Percentiles rank a stretch among this genome's conserved stretches.
These are phyloP conservation scores for Scatophagus argus DNA, from an alignment of 2,113 vertebrate species.

Conservation along the genomic window DNA sequence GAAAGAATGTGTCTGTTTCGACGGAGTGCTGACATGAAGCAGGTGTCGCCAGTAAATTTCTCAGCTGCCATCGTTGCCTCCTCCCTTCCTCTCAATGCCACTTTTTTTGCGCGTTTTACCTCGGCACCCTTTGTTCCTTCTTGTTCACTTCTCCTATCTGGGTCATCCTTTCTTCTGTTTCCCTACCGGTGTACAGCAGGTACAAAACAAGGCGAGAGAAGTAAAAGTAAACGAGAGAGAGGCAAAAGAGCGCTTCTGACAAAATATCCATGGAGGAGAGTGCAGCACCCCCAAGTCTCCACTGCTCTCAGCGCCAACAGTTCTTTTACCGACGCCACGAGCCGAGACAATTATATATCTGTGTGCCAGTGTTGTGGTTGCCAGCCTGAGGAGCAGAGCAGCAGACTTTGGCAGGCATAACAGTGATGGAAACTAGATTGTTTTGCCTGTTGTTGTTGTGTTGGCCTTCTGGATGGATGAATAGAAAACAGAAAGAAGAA, in stretches of 20 bases:
- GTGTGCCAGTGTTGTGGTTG: constrained; percentile 41
- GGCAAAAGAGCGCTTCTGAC: constrained; percentile 15
- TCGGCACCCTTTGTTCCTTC: constrained; percentile 20
- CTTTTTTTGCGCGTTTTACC: constrained; percentile 3
- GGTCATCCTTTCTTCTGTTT: constrained; percentile 72
- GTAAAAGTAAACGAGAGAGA: not conserved
- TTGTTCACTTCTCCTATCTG: constrained; percentile 61
- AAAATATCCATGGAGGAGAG: constrained; percentile 33
- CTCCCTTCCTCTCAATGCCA: not conserved
- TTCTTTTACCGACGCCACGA: constrained; percentile 38
- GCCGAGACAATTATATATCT: constrained; percentile 16
- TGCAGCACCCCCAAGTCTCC: constrained; percentile 43
- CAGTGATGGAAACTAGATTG: constrained; percentile 26
- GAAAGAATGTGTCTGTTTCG: constrained; percentile 45
- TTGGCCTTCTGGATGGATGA: constrained; percentile 40
- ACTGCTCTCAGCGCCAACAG: constrained; percentile 13
- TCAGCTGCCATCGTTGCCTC: constrained; percentile 24
- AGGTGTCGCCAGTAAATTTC: constrained; percentile 67
- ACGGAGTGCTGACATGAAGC: constrained; percentile 59
- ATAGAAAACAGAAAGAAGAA: not conserved
- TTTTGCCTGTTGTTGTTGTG: constrained; percentile 28
- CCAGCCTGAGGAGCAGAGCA: constrained; percentile 36
- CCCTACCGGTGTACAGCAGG: constrained; percentile 50
- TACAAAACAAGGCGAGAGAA: constrained; percentile 28
- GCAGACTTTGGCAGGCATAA: constrained; percentile 14